Evolutionary conservation across 30 jellyfish, hydroid and myxozoan species (phyloP), one percentile per base, ranked within the genome.

Genomic region (Aurelia coerulea): DNA sequence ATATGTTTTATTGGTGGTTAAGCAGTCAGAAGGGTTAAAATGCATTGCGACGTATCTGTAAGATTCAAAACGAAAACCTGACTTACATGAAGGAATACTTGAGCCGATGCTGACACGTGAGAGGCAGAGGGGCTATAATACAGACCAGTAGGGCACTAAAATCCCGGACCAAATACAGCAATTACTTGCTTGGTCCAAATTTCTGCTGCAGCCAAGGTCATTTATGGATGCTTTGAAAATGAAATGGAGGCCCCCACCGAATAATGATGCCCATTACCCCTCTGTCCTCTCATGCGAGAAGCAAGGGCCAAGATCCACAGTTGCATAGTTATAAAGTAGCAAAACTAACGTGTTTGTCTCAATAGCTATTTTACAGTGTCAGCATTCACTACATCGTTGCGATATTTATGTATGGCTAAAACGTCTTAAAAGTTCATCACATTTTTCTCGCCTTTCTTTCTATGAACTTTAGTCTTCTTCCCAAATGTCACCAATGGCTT

Each of bases 61-160:
- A 46, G 15, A 9, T 9, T 46, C 56, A 46, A 46, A 46, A 35
- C 23, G 37, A 16, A 73, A 73, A 37, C 52, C 14, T 41, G 60
- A 64, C 89, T 79, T 64, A 63, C 89, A 64, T 46, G 74, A 23
- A 51, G 60, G 66, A 52, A 53, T 46, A 81, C 67, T 56, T 53
- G 51, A 60, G 90, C 90, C 90, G 74, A 13, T 66, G 90, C 90
- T 80, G 82, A 80, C 90, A 80, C 90, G 90, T 80, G 90, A 80
- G 90, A 80, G 90, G 90, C 90, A 80, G 90, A 80, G 90, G 82
- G 90, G 74, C 58, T 17, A 23, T 16, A 51, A 35, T 65, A 49
- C 56, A 65, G 42, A 31, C 63, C 64, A 70, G 58, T 17, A 34
- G 32, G 80, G 37, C 37, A 60, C 70, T 60, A 60, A 60, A 60